Conservation (phyloP, 2,113 vertebrate genomes). For the Microtus oregoni region DNA sequence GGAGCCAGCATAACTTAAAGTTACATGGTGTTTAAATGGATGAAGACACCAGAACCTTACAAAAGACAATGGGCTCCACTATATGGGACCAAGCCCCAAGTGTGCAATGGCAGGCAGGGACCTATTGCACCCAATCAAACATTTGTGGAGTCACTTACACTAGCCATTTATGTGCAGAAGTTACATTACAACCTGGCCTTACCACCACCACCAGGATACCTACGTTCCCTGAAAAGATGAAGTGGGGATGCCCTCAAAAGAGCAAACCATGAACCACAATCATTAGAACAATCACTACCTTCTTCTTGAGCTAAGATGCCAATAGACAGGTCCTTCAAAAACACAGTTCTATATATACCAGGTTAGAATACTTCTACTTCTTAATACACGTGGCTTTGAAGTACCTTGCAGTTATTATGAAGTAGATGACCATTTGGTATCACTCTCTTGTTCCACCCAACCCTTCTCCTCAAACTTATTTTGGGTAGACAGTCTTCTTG, state of each 20-base stretch:
- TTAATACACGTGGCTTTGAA: neutral
- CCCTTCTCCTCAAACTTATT: neutral
- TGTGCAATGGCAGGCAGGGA: neutral
- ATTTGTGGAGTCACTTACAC: neutral
- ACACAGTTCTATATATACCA: neutral
- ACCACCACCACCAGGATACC: neutral
- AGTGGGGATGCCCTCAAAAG: neutral
- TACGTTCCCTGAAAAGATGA: neutral
- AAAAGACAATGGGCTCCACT: neutral
- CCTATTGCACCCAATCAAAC: neutral
- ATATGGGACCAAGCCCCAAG: neutral
- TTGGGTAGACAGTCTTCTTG: neutral
- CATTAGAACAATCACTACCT: neutral
- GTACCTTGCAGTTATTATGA: neutral
- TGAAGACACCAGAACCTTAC: neutral
- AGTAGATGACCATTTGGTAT: neutral
- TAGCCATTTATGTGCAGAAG: neutral
- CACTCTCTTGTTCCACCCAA: neutral
- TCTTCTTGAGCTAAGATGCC: neutral
- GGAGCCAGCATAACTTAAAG: neutral
- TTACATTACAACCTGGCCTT: neutral
- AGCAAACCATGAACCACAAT: neutral
- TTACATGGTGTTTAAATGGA: neutral
- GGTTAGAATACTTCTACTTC: neutral
- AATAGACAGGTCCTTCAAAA: neutral